A percentile compares a stretch with the other conserved stretches of the same genome.
phyloP scores from a whole-genome alignment of 2,888 invertebrate species.

The Parnassius mnemosyne region DNA sequence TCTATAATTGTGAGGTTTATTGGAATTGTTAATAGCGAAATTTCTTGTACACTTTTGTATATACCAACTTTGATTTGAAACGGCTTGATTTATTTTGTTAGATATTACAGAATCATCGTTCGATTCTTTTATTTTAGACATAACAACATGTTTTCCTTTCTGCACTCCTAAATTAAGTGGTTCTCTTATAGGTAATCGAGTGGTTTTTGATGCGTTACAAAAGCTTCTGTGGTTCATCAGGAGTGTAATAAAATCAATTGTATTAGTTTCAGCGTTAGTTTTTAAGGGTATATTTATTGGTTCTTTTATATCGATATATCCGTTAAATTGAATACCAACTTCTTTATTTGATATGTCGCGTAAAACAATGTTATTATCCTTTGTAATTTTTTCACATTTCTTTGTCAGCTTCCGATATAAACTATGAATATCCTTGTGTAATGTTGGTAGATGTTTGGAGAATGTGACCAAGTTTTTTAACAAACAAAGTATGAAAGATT shows the following conservation, averaged over 20 bases:
- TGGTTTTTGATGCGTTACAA: conserved; percentile 2
- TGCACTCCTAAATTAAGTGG: conserved; percentile 3
- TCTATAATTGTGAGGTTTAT: not conserved
- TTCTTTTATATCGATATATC: not conserved
- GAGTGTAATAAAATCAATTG: conserved; percentile 12
- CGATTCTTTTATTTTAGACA: not conserved
- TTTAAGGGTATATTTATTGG: not conserved
- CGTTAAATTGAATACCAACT: conserved; percentile 10
- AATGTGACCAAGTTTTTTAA: conserved; percentile 44
- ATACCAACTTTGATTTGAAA: conserved; percentile 44
- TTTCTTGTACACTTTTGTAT: conserved; percentile 39
- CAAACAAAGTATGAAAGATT: conserved; percentile 56
- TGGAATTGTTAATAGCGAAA: conserved; percentile 38
- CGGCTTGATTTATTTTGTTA: conserved; percentile 35
- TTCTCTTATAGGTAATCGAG: not conserved
- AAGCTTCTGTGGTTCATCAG: conserved; percentile 1
- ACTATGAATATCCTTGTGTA: conserved; percentile 57
- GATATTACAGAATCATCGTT: conserved; percentile 12
- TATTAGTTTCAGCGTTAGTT: conserved; percentile 13
- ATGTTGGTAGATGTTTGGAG: conserved; percentile 36
- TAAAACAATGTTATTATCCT: conserved; percentile 40
- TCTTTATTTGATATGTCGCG: conserved; percentile 1
- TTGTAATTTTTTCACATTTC: conserved; percentile 48
- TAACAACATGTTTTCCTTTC: not conserved
- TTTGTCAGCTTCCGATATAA: conserved; percentile 53